These are phyloP conservation scores for Lobophora halterata DNA, from an alignment of 2,888 invertebrate genomes.

Conservation along the genomic window DNA sequence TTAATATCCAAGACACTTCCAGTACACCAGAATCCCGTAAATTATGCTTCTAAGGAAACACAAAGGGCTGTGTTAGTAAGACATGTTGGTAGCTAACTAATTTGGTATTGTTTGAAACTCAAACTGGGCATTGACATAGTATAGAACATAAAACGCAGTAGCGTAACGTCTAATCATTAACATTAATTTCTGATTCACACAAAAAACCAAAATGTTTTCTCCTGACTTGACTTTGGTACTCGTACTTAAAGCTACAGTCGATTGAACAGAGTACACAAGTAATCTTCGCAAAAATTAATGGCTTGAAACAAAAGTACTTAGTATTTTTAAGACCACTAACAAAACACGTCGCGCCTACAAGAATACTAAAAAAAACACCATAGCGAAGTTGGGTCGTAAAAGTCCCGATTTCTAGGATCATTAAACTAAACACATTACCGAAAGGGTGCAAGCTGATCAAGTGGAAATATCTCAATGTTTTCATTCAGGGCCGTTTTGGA, in stretches of 20 bases:
- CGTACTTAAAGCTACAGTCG: too few relatives aligned
- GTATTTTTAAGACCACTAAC: too few relatives aligned
- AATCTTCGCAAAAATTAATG: too few relatives aligned
- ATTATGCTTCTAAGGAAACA: constrained; percentile 28
- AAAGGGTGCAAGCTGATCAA: constrained; percentile 72
- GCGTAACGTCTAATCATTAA: background rate
- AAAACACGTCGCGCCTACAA: too few relatives aligned
- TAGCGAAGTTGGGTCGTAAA: constrained; percentile 15
- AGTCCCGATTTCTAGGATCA: constrained; percentile 49
- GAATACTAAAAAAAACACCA: constrained; percentile 4
- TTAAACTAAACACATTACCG: constrained; percentile 70
- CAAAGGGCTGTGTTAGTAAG: constrained; percentile 43
- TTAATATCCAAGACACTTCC: too few relatives aligned
- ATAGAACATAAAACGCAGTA: constrained; percentile 14
- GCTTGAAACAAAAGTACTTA: too few relatives aligned
- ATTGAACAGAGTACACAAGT: too few relatives aligned
- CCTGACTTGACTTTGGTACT: too few relatives aligned
- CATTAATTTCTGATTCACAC: too few relatives aligned
- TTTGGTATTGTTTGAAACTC: constrained; percentile 49
- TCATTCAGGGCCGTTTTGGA: constrained; percentile 54
- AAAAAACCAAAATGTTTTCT: too few relatives aligned
- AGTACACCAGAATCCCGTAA: constrained; percentile 1
- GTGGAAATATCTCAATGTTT: constrained; percentile 71
- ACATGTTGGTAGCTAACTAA: constrained; percentile 46
- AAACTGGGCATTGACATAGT: constrained; percentile 10